phyloP scores from a whole-genome alignment of 2,797 vertebrate species.

The Micropoecilia bifurca region DNA sequence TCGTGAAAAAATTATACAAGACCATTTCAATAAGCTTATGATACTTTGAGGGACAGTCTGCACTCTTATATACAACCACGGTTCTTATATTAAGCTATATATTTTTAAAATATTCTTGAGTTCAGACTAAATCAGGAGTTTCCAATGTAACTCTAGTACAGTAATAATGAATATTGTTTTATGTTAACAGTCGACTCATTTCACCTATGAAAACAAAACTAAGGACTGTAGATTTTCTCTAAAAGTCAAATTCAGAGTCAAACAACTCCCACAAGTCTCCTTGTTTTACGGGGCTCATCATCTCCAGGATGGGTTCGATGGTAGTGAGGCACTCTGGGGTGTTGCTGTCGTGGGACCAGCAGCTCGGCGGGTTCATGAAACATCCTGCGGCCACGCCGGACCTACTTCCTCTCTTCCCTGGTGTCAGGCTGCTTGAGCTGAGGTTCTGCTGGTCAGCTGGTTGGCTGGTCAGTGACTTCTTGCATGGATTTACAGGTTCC shows the following conservation, averaged over 20 bases:
- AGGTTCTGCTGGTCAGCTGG: background rate
- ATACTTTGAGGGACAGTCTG: background rate
- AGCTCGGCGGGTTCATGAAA: conserved; percentile 63
- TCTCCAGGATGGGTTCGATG: conserved; percentile 67
- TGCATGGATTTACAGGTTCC: conserved; percentile 18
- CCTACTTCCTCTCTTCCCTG: background rate
- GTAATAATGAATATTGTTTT: conserved; percentile 2
- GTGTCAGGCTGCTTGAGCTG: conserved; percentile 5
- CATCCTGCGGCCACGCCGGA: conserved; percentile 12
- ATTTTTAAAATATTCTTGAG: background rate
- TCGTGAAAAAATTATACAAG: background rate
- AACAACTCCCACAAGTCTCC: conserved; percentile 78
- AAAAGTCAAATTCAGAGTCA: conserved; percentile 60
- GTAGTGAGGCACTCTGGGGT: conserved; percentile 45
- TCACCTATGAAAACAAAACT: background rate
- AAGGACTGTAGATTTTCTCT: conserved; percentile 14
- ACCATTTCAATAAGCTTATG: background rate
- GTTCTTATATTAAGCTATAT: background rate
- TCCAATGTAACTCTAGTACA: conserved; percentile 20
- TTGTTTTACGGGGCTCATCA: conserved; percentile 26
- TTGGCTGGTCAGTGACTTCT: conserved; percentile 17
- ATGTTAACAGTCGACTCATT: conserved; percentile 6
- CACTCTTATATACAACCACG: background rate
- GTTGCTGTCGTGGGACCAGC: conserved; percentile 76
- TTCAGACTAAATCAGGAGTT: conserved; percentile 4